Evolutionary conservation across 2,888 invertebrate species (phyloP).

Genomic region (Eupithecia insigniata): DNA sequence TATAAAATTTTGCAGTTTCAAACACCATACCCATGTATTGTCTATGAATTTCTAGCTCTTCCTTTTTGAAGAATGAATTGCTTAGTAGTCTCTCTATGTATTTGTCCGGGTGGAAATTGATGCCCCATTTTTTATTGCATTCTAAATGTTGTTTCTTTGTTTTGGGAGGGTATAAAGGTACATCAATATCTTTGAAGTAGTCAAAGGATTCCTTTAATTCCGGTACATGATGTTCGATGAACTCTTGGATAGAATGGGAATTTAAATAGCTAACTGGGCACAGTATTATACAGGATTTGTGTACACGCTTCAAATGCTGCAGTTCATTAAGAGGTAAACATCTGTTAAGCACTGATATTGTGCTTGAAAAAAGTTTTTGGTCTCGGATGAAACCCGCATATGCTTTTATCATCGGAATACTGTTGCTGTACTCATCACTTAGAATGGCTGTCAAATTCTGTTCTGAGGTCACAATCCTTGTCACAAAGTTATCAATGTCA

Average conservation of each 20-base stretch:
- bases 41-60: conserved; percentile 68
- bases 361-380: conserved; percentile 85
- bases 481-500: conserved; percentile 54
- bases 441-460: conserved; percentile 80
- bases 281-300: conserved; percentile 83
- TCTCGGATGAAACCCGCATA: conserved; percentile 86
- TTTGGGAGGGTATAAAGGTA: conserved; percentile 86
- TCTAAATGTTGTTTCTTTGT: conserved; percentile 87
- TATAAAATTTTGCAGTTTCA: conserved; percentile 75
- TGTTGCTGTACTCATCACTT: conserved; percentile 77
- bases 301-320: conserved; percentile 89
- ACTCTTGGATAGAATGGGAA: conserved; percentile 66
- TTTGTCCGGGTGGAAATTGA: conserved; percentile 92
- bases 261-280: conserved; percentile 70
- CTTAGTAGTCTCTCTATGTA: conserved; percentile 87
- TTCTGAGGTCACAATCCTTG: conserved; percentile 52
- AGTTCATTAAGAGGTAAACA: conserved; percentile 85
- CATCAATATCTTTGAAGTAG: conserved; percentile 79
- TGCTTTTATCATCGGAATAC: conserved; percentile 81
- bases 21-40: conserved; percentile 85
- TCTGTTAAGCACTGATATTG: conserved; percentile 85
- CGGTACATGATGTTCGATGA: conserved; percentile 71
- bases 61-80: conserved; percentile 83
- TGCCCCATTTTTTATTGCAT: conserved; percentile 88
- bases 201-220: conserved; percentile 78